Conservation (phyloP, 2,888 invertebrate genomes). For the Papilio protenor region DNA sequence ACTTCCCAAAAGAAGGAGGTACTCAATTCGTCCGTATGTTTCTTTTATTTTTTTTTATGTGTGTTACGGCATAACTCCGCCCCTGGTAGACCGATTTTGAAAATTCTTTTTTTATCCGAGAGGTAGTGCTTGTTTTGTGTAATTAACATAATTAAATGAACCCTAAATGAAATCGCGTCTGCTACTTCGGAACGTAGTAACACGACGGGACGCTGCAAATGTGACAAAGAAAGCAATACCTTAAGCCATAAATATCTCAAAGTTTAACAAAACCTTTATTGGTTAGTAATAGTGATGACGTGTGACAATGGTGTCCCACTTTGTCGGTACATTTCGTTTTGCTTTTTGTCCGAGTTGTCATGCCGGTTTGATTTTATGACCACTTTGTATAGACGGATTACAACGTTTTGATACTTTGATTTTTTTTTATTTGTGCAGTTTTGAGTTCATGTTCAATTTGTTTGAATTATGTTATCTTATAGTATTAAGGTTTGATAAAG, state of each 20-base stretch:
- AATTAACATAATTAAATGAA: neutral
- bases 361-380: conserved; percentile 67
- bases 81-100: too few species aligned
- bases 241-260: conserved; percentile 32
- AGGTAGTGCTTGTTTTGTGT: too few species aligned
- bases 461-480: too few species aligned
- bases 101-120: too few species aligned
- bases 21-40: too few species aligned
- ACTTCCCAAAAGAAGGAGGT: too few species aligned
- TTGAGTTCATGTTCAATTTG: neutral
- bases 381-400: conserved; percentile 48
- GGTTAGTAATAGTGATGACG: conserved; percentile 65
- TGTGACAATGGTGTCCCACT: conserved; percentile 63
- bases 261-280: conserved; percentile 61
- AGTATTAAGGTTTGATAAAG: too few species aligned
- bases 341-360: conserved; percentile 68
- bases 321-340: conserved; percentile 67
- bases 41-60: too few species aligned
- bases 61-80: too few species aligned
- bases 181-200: conserved; percentile 10
- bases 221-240: conserved; percentile 22
- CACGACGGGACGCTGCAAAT: neutral
- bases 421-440: neutral
- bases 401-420: conserved; percentile 41
- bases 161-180: neutral